Percentiles rank a stretch among this genome's conserved stretches.
phyloP scores from a whole-genome alignment of 2,797 vertebrate genomes.

The Taeniopygia guttata region DNA sequence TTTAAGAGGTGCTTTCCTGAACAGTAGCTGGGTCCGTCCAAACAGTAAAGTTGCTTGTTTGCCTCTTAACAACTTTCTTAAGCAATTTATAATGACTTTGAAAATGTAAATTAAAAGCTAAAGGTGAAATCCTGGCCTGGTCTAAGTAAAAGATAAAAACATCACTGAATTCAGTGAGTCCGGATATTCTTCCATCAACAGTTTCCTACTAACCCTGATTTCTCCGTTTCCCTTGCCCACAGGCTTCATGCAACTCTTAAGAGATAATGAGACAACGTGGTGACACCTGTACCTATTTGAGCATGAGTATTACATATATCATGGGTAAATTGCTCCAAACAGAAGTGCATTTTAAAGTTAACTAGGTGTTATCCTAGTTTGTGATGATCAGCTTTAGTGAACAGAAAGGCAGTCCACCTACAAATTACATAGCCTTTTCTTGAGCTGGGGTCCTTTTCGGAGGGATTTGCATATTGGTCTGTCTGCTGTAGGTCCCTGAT shows the following conservation, averaged over 20 bases:
- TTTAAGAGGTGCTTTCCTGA: neutral
- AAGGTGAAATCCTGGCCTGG: neutral
- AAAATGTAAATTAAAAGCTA: neutral
- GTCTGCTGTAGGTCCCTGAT: neutral
- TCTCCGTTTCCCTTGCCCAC: neutral
- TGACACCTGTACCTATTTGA: neutral
- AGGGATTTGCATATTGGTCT: neutral
- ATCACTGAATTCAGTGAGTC: neutral
- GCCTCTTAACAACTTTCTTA: neutral
- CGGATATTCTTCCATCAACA: neutral
- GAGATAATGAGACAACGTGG: neutral
- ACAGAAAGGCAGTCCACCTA: neutral
- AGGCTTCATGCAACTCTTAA: neutral
- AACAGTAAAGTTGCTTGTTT: neutral
- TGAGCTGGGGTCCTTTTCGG: neutral
- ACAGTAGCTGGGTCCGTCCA: neutral
- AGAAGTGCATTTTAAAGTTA: neutral
- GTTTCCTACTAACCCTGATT: neutral
- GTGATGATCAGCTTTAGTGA: neutral
- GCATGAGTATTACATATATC: neutral
- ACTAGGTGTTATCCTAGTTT: neutral
- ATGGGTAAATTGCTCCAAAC: neutral
- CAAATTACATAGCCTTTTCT: neutral
- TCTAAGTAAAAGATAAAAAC: neutral
- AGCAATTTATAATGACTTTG: neutral